Conservation (phyloP, 2,113 vertebrate genomes). For the Fukomys damarensis region DNA sequence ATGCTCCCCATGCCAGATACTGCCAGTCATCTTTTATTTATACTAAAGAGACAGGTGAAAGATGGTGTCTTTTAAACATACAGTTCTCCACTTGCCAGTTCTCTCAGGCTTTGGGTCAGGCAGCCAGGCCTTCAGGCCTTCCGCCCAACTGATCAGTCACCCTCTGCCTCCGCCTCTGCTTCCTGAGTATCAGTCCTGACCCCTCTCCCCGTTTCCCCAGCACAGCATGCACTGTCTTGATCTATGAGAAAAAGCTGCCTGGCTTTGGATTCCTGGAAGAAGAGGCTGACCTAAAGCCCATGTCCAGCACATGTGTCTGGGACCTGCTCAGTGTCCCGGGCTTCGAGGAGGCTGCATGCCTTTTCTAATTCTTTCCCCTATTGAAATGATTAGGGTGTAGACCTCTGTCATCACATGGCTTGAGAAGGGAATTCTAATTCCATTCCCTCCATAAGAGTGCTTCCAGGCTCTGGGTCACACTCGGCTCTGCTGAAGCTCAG, state of each 20-base stretch:
- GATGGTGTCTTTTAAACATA: neutral
- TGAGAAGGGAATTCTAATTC: neutral
- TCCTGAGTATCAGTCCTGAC: neutral
- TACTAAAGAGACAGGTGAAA: neutral
- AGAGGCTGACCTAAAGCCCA: neutral
- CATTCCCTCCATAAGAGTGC: neutral
- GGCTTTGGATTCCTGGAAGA: neutral
- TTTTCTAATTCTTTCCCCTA: neutral
- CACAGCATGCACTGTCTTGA: neutral
- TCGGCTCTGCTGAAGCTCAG: neutral
- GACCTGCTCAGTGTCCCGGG: neutral
- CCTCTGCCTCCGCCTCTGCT: neutral
- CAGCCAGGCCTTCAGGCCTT: neutral
- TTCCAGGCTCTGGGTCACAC: neutral
- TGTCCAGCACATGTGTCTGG: neutral
- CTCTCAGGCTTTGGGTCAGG: neutral
- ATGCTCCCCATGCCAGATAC: neutral
- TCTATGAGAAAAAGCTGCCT: neutral
- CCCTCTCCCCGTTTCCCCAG: neutral
- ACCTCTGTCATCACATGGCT: constrained; percentile 6
- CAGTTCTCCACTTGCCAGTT: neutral
- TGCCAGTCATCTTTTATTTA: neutral
- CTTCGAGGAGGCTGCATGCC: neutral
- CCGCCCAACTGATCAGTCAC: neutral
- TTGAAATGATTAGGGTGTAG: neutral